A percentile compares a stretch with the other conserved stretches of the same genome.
Conservation (phyloP, 2,797 vertebrate species). For the Vultur gryphus region DNA sequence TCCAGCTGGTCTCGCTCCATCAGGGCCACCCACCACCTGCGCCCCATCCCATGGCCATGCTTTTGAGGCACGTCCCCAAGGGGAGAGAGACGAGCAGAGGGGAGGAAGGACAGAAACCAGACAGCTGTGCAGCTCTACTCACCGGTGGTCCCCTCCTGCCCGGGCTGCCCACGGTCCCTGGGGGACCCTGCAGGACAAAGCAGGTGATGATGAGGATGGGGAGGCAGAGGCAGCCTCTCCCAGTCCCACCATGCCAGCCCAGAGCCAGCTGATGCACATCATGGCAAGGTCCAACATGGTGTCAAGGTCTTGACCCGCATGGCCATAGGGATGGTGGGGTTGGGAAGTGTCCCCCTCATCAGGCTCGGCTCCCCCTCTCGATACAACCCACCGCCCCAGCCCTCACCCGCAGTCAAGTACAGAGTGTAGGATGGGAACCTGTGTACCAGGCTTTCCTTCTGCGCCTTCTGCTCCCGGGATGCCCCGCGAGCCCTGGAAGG, state of each 20-base stretch:
- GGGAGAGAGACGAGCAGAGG: neutral
- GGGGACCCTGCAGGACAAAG: constrained; percentile 72
- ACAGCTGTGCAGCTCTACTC: constrained; percentile 22
- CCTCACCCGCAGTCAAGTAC: constrained; percentile 17
- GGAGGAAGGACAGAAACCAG: neutral
- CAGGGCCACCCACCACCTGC: neutral
- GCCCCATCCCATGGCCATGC: fast-evolving
- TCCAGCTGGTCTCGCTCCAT: fast-evolving
- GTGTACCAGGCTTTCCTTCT: constrained; percentile 98
- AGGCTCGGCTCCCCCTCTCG: neutral
- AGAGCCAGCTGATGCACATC: neutral
- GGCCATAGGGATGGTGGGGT: neutral
- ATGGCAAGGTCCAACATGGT: neutral
- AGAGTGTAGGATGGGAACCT: constrained; percentile 91
- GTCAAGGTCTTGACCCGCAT: fast-evolving
- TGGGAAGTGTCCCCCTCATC: fast-evolving
- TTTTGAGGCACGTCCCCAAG: neutral
- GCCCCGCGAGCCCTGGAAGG: constrained; percentile 80
- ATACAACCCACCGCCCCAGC: neutral
- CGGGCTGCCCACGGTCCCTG: constrained; percentile 69
- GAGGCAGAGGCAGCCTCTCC: neutral
- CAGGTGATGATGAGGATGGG: neutral
- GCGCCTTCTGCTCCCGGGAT: constrained; percentile 79
- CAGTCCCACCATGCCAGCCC: neutral
- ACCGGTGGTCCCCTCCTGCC: constrained; percentile 79